Evolutionary conservation across 1,140 invertebrate species (phyloP).

Genomic region (Cecropterus lyciades): DNA sequence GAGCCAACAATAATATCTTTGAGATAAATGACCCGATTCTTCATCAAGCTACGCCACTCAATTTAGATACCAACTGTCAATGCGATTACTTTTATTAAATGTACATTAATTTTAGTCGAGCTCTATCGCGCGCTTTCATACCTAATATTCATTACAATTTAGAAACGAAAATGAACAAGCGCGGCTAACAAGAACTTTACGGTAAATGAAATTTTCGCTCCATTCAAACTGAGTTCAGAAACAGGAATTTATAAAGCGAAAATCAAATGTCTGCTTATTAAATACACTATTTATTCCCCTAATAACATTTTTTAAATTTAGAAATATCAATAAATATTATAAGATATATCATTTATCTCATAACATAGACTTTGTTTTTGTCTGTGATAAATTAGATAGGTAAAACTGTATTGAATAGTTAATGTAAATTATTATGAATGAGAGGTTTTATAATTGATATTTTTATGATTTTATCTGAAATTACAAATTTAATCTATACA

Average conservation of each 20-base stretch:
- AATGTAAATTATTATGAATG: too few species aligned
- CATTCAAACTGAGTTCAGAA: background rate
- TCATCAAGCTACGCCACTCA: constrained; percentile 44
- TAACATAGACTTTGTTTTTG: too few species aligned
- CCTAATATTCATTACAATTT: constrained; percentile 35
- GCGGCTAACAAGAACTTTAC: constrained; percentile 12
- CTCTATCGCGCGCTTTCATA: constrained; percentile 33
- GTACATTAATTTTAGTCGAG: constrained; percentile 40
- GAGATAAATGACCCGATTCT: constrained; percentile 31
- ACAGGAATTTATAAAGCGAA: background rate
- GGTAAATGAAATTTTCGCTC: constrained; percentile 11
- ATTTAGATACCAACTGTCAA: constrained; percentile 42
- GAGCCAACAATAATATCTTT: constrained; percentile 12
- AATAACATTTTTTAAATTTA: background rate
- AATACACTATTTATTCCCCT: background rate
- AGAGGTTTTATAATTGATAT: too few species aligned
- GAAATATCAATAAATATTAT: too few species aligned
- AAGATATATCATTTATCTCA: too few species aligned
- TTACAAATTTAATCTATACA: too few species aligned
- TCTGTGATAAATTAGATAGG: too few species aligned
- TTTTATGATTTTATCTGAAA: too few species aligned
- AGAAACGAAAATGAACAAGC: constrained; percentile 23
- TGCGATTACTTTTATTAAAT: constrained; percentile 44
- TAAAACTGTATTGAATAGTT: too few species aligned
- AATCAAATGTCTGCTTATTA: background rate